Evolutionary conservation across 2,797 vertebrate species (phyloP).

Genomic region (Sparus aurata): DNA sequence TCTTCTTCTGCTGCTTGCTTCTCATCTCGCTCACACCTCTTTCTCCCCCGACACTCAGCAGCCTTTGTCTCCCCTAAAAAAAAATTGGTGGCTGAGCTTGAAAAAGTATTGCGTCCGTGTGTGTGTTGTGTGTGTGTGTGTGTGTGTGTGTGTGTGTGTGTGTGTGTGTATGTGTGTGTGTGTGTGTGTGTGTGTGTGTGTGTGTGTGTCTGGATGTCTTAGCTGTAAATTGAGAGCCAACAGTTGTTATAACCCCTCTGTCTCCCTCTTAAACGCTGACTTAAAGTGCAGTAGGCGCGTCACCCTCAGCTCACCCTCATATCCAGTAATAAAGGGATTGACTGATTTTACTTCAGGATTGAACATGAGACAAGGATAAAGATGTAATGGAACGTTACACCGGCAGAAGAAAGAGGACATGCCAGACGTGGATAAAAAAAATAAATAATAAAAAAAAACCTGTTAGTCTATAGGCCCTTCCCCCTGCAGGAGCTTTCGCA

Average conservation of each 20-base stretch:
- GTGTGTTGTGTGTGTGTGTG: no score
- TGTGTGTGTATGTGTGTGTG: slow-evolving; percentile 5
- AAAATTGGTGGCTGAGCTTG: background rate
- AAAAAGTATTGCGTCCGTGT: background rate
- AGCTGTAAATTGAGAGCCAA: slow-evolving; percentile 33
- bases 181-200: slow-evolving; percentile 14
- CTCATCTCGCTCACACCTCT: slow-evolving; percentile 5
- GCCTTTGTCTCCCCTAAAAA: slow-evolving; percentile 12
- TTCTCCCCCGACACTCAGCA: background rate
- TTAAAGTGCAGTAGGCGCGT: slow-evolving; percentile 2
- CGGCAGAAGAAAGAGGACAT: slow-evolving; percentile 23
- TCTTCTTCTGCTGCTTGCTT: background rate
- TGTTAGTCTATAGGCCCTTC: background rate
- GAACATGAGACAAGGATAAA: slow-evolving; percentile 15
- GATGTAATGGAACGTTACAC: background rate
- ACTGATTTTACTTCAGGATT: slow-evolving; percentile 22
- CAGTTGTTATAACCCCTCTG: slow-evolving; percentile 22
- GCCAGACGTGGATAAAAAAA: slow-evolving; percentile 22
- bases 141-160: no score
- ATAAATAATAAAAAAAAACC: background rate
- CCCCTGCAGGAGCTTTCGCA: background rate
- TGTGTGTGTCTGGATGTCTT: slow-evolving; percentile 26
- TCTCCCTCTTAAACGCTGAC: slow-evolving; percentile 24
- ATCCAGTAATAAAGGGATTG: slow-evolving; percentile 35
- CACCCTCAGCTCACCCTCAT: slow-evolving; percentile 14